phyloP scores from a whole-genome alignment of 2,888 invertebrate genomes.

The Hirtodrosophila cameraria region DNA sequence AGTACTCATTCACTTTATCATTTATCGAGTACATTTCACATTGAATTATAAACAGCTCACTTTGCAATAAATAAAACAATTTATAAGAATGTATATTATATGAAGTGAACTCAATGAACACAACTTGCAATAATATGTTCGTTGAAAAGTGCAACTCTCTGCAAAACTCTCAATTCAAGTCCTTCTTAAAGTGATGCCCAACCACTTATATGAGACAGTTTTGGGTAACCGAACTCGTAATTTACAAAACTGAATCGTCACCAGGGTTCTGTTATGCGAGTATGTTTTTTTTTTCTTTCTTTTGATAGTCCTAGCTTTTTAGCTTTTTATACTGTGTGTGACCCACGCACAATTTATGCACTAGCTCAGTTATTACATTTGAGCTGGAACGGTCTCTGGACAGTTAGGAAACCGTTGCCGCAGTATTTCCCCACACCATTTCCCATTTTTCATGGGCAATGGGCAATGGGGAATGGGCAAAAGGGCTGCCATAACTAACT shows the following conservation, averaged over 20 bases:
- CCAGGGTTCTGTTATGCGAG: slow-evolving; percentile 13
- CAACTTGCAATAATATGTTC: too few species aligned
- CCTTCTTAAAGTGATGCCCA: too few species aligned
- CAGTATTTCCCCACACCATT: slow-evolving; percentile 8
- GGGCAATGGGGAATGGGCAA: slow-evolving; percentile 34
- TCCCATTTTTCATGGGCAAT: slow-evolving; percentile 33
- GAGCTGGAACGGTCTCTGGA: slow-evolving; percentile 29
- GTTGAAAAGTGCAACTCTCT: too few species aligned
- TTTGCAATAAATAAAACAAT: too few species aligned
- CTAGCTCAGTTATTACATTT: slow-evolving; percentile 65
- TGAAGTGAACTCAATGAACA: too few species aligned
- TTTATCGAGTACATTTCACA: too few species aligned
- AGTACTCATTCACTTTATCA: too few species aligned
- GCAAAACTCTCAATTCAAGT: too few species aligned
- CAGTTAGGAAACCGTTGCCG: slow-evolving; percentile 11
- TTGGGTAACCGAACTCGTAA: slow-evolving; percentile 42
- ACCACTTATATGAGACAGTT: slow-evolving; percentile 41
- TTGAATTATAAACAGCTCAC: too few species aligned
- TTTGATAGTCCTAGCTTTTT: slow-evolving; percentile 42
- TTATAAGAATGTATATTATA: too few species aligned
- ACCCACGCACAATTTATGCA: slow-evolving; percentile 59
- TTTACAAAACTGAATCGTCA: slow-evolving; percentile 40
- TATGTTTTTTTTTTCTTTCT: slow-evolving; percentile 25
- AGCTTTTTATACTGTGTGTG: slow-evolving; percentile 40
- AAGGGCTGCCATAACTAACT: slow-evolving; percentile 27